These are phyloP conservation scores for Parasteatoda tepidariorum DNA, from an alignment of 1,140 invertebrate genomes.

Conservation along the genomic window DNA sequence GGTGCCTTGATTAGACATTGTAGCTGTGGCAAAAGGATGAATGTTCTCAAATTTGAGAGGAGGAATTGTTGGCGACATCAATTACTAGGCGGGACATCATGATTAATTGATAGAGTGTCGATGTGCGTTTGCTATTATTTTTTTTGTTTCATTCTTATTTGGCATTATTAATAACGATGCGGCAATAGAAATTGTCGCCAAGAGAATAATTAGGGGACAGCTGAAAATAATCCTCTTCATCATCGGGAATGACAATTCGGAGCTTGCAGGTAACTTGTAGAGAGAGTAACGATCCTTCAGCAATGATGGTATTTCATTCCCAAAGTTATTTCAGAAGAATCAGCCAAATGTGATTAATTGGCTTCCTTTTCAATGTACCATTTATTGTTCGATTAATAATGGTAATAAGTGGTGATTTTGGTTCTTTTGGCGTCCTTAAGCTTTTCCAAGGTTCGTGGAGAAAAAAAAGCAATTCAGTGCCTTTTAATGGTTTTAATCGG, in stretches of 20 bases:
- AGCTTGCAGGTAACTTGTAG: neutral
- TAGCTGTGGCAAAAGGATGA: constrained; percentile 43
- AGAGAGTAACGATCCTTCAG: neutral
- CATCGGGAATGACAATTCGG: neutral
- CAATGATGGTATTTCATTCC: neutral
- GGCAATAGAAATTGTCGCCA: constrained; percentile 14
- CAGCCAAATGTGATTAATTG: no score
- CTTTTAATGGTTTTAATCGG: no score
- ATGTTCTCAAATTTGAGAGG: constrained; percentile 38
- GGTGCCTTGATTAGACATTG: constrained; percentile 13
- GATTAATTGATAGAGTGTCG: constrained; percentile 38
- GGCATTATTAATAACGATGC: constrained; percentile 2
- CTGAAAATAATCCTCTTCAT: neutral
- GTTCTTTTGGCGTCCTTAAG: no score
- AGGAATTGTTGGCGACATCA: constrained; percentile 15
- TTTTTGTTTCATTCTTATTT: neutral
- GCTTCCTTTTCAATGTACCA: no score
- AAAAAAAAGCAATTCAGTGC: no score
- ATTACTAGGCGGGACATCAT: constrained; percentile 49
- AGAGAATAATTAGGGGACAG: neutral
- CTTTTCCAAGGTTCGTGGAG: no score
- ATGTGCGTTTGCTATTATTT: neutral
- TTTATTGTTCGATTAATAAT: no score
- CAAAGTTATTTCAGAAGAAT: neutral
- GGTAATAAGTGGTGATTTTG: no score